Conservation (phyloP, 2,888 invertebrate genomes). For the Eilema griseolum region DNA sequence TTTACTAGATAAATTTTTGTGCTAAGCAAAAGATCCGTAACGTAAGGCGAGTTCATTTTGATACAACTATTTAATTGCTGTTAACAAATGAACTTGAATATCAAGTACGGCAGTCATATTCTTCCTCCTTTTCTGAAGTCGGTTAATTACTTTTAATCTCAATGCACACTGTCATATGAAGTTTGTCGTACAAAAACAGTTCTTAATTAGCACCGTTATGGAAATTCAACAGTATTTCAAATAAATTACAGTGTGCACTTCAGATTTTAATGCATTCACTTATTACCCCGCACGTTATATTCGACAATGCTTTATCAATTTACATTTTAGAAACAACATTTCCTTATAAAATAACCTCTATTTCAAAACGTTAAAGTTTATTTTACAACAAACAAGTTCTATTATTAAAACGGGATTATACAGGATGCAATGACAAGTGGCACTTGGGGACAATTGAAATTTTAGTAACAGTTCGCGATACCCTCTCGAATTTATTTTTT, state of each 20-base stretch:
- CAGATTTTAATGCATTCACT: conserved; percentile 61
- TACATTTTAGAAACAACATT: conserved; percentile 36
- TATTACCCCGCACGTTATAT: conserved; percentile 52
- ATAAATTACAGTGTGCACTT: conserved; percentile 52
- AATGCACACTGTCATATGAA: neutral
- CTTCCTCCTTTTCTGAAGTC: neutral
- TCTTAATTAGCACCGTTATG: conserved; percentile 17
- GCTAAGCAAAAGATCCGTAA: too few species aligned
- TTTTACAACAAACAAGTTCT: conserved; percentile 21
- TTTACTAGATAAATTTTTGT: neutral
- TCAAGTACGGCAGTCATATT: neutral
- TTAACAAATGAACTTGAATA: neutral
- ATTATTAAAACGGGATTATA: conserved; percentile 43
- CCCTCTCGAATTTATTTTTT: conserved; percentile 82
- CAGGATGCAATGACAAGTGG: conserved; percentile 68
- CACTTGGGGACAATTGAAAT: conserved; percentile 80
- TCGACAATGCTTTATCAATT: conserved; percentile 54
- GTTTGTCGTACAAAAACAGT: neutral
- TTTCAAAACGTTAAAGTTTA: conserved; percentile 14
- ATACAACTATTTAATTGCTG: too few species aligned
- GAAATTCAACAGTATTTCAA: conserved; percentile 19
- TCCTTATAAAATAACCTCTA: conserved; percentile 37
- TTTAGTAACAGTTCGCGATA: conserved; percentile 75
- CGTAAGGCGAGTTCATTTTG: too few species aligned
- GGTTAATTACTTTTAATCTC: neutral